Percentiles rank a stretch among this genome's conserved stretches.
Conservation (phyloP, 2,113 vertebrate genomes). For the Malaclemys terrapin region DNA sequence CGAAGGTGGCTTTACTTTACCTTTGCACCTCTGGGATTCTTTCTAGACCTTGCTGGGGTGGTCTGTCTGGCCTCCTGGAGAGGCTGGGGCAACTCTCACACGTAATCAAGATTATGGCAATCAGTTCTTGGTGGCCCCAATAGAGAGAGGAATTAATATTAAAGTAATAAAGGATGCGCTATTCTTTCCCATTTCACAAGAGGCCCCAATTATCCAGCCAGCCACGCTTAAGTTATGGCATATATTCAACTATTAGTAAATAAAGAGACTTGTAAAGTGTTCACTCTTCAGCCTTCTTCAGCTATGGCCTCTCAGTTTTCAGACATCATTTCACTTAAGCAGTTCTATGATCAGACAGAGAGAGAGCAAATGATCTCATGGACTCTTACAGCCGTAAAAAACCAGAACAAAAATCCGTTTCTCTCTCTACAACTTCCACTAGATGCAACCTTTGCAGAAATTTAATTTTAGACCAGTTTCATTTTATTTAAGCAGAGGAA, state of each 20-base stretch:
- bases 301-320: not conserved
- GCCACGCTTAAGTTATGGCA: not conserved
- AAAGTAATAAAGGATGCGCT: not conserved
- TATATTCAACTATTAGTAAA: not conserved
- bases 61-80: not conserved
- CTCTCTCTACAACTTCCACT: not conserved
- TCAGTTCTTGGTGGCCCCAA: not conserved
- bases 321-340: not conserved
- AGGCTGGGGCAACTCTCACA: accelerated
- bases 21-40: accelerated
- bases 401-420: accelerated
- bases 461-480: not conserved
- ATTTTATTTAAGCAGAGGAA: not conserved
- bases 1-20: accelerated
- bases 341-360: not conserved
- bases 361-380: accelerated
- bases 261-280: not conserved
- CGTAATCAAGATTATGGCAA: not conserved
- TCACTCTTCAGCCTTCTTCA: not conserved
- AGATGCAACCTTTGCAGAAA: not conserved
- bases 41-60: accelerated
- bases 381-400: accelerated
- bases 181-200: not conserved
- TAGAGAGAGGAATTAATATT: not conserved
- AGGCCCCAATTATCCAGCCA: not conserved